These are phyloP conservation scores for Oreochromis niloticus DNA, from an alignment of 2,113 vertebrate genomes.

Conservation along the genomic window DNA sequence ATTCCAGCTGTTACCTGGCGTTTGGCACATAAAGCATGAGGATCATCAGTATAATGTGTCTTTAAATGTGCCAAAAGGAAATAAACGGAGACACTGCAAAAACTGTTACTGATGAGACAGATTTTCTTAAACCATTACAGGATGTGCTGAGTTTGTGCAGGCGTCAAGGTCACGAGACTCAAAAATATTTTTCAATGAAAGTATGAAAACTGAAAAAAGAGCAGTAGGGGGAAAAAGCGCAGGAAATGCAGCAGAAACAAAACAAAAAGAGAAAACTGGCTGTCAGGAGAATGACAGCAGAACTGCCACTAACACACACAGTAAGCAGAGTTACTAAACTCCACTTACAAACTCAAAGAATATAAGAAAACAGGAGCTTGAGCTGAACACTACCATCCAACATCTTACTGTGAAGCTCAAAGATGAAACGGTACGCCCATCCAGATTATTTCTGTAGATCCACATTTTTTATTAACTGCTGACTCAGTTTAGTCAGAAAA, in stretches of 20 bases:
- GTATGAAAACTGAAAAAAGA: neutral
- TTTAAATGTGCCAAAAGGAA: neutral
- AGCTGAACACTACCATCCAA: neutral
- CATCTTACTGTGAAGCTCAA: neutral
- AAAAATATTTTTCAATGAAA: neutral
- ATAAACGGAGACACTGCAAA: rapidly evolving
- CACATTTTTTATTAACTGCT: neutral
- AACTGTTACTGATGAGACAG: neutral
- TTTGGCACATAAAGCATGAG: neutral
- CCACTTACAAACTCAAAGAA: neutral
- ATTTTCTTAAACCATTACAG: neutral
- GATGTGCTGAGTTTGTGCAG: neutral
- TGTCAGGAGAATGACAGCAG: neutral
- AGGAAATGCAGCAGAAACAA: neutral
- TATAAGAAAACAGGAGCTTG: neutral
- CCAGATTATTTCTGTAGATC: neutral
- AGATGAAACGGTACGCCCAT: neutral
- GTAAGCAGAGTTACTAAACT: neutral
- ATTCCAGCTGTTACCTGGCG: neutral
- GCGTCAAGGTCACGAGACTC: neutral
- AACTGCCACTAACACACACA: neutral
- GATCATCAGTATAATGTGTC: neutral
- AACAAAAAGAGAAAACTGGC: neutral
- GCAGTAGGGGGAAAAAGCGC: neutral
- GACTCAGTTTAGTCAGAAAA: neutral